Percentiles rank a stretch among this genome's conserved stretches.
These are phyloP conservation scores for Hemistola chrysoprasaria DNA, from an alignment of 2,888 invertebrate genomes.

Conservation along the genomic window DNA sequence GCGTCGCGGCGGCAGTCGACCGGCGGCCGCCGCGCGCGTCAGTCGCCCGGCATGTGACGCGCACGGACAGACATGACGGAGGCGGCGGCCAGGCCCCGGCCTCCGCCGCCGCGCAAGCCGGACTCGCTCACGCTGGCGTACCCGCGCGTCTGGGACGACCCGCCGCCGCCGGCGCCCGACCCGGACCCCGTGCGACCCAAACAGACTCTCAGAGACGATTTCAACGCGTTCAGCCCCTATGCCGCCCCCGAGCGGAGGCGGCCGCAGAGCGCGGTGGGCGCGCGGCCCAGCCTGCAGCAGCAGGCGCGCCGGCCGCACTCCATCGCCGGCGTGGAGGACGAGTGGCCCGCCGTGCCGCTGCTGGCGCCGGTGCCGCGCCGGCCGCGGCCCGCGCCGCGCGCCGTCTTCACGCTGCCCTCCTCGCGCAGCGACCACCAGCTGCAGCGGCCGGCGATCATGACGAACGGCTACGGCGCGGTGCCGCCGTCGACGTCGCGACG, in stretches of 20 bases:
- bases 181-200: conserved; percentile 32
- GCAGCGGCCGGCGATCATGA: conserved; percentile 78
- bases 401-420: conserved; percentile 80
- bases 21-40: conserved; percentile 64
- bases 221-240: conserved; percentile 80
- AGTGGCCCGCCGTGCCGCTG: conserved; percentile 75
- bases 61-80: conserved; percentile 66
- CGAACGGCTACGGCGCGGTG: conserved; percentile 75
- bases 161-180: conserved; percentile 77
- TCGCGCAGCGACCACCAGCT: conserved; percentile 85
- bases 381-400: conserved; percentile 51
- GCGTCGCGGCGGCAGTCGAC: conserved; percentile 44
- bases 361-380: conserved; percentile 47
- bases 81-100: conserved; percentile 76
- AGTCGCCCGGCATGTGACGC: conserved; percentile 61
- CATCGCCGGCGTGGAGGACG: conserved; percentile 78
- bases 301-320: conserved; percentile 82
- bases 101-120: conserved; percentile 78
- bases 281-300: too few species aligned
- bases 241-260: conserved; percentile 72
- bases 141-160: conserved; percentile 66
- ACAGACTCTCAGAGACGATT: conserved; percentile 51
- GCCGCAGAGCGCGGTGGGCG: conserved; percentile 76
- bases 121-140: conserved; percentile 63
- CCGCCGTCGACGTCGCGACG: conserved; percentile 77